Percentiles rank a stretch among this genome's conserved stretches.
These are phyloP conservation scores for Pangasius djambal DNA, from an alignment of 2,797 vertebrate genomes.

Conservation along the genomic window DNA sequence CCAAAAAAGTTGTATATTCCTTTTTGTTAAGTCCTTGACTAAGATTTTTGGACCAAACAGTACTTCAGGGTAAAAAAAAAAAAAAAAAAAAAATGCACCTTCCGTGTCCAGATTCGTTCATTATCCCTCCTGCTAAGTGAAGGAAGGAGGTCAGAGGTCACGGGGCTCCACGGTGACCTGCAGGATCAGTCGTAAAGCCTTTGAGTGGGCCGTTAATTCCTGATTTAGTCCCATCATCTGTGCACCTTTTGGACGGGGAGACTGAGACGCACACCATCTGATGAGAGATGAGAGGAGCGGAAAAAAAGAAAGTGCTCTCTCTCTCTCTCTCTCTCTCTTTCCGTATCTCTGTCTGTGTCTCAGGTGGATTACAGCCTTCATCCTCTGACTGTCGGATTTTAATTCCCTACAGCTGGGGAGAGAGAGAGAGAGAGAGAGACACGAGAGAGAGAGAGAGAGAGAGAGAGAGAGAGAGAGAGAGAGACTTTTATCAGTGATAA, in stretches of 20 bases:
- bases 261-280: conserved; percentile 73
- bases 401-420: conserved; percentile 64
- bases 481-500: background rate
- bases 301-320: conserved; percentile 48
- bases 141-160: conserved; percentile 72
- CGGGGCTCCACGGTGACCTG: conserved; percentile 71
- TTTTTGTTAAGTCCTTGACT: background rate
- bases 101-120: conserved; percentile 62
- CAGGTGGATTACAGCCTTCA: conserved; percentile 77
- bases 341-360: conserved; percentile 35
- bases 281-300: conserved; percentile 56
- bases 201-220: conserved; percentile 80
- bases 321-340: background rate
- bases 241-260: conserved; percentile 61
- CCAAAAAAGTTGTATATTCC: background rate
- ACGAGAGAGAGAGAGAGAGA: background rate
- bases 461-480: background rate
- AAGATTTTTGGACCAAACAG: background rate
- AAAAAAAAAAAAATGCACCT: background rate
- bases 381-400: conserved; percentile 75
- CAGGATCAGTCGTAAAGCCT: conserved; percentile 79
- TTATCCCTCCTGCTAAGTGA: conserved; percentile 67
- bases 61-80: background rate
- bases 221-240: conserved; percentile 79
- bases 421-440: background rate